phyloP scores from a whole-genome alignment of 2,797 vertebrate species.

The Salarias fasciatus region DNA sequence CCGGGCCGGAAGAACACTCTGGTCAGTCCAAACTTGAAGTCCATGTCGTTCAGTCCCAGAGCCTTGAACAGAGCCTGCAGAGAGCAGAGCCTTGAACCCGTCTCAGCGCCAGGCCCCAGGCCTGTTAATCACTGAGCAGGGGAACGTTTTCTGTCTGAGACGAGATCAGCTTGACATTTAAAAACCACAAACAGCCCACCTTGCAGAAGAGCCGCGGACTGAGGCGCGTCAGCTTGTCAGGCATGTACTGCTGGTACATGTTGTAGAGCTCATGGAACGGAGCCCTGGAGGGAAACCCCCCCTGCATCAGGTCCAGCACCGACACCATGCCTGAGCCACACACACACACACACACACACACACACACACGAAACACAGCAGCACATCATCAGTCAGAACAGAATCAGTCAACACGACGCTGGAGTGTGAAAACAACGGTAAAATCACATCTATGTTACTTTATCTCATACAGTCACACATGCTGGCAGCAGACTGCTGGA shows the following conservation, averaged over 20 bases:
- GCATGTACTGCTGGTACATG: conserved; percentile 98
- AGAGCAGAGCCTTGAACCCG: too few relatives aligned
- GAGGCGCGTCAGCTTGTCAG: conserved; percentile 91
- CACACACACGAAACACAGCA: neutral
- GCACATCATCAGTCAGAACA: too few relatives aligned
- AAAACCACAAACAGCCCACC: too few relatives aligned
- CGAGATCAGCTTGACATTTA: too few relatives aligned
- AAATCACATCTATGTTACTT: too few relatives aligned
- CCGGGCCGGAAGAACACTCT: conserved; percentile 98
- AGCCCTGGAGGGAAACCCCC: conserved; percentile 96
- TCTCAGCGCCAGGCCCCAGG: too few relatives aligned
- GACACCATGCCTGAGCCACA: conserved; percentile 93
- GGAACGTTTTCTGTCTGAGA: too few relatives aligned
- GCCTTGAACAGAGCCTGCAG: conserved; percentile 97
- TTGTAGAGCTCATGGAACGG: conserved; percentile 98
- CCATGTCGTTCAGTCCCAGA: conserved; percentile 93
- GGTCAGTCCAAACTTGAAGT: conserved; percentile 98
- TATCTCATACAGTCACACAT: too few relatives aligned
- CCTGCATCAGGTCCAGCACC: conserved; percentile 98
- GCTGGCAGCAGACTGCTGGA: too few relatives aligned
- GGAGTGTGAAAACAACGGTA: too few relatives aligned
- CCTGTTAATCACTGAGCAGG: too few relatives aligned
- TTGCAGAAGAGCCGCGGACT: conserved; percentile 98
- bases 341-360: conserved; percentile 6
- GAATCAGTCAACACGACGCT: too few relatives aligned